These are phyloP conservation scores for Diorhabda carinulata DNA, from an alignment of 1,140 invertebrate genomes.

Conservation along the genomic window DNA sequence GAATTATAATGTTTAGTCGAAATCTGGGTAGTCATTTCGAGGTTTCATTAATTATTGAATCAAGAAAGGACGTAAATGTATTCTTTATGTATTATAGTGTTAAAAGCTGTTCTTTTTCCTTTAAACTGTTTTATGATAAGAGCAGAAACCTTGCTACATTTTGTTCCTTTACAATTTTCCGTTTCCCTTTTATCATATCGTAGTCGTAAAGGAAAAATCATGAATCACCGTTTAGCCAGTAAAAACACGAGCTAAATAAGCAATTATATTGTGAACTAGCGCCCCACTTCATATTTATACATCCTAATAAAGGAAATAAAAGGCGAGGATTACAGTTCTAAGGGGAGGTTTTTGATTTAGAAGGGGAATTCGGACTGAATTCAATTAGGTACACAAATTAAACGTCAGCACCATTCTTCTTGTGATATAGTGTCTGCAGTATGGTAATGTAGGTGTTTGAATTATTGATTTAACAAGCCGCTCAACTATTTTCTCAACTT, in stretches of 20 bases:
- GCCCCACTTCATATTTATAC: constrained; percentile 41
- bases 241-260: constrained; percentile 33
- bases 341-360: constrained; percentile 37
- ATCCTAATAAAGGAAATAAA: constrained; percentile 44
- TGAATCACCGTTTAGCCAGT: constrained; percentile 9
- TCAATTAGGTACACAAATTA: constrained; percentile 44
- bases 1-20: too few species aligned
- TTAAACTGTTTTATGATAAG: not conserved
- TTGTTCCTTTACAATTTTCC: not conserved
- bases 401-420: constrained; percentile 40
- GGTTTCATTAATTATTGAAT: too few species aligned
- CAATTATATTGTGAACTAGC: constrained; percentile 36
- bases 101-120: not conserved
- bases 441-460: constrained; percentile 18
- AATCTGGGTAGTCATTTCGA: too few species aligned
- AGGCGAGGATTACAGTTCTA: constrained; percentile 39
- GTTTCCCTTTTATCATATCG: not conserved
- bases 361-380: constrained; percentile 35
- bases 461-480: not conserved
- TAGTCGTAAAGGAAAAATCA: not conserved
- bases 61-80: too few species aligned
- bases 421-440: constrained; percentile 32
- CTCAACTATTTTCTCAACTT: too few species aligned
- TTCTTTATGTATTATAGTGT: too few species aligned
- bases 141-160: not conserved